Base-by-base conservation (phyloP, 2,113 vertebrate species). In the Trogon surrucura region DNA sequence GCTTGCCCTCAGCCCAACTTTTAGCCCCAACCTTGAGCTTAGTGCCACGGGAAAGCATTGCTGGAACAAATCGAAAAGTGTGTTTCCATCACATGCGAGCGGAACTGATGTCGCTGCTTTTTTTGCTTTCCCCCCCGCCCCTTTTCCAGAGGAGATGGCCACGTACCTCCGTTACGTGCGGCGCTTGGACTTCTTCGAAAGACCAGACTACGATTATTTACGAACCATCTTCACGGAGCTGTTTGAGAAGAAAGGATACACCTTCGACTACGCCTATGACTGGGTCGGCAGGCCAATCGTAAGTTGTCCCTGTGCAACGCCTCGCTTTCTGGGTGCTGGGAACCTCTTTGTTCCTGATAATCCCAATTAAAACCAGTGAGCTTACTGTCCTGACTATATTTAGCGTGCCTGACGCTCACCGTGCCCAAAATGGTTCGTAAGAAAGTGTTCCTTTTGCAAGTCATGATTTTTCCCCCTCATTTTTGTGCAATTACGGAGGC, bases 271-370 rank as follows among this genome's bases (percentile, higher is more conserved):
- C 26, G 99, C 98, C 51, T 99, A 99, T 21, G 99, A 99, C 97
- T 99, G 99, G 99, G 98, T 99, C 8, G 99, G 99, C 98, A 99
- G 99, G 94, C 99, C 99, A 97, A 99, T 99, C 88, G 99, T 99
- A 97, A 99, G 99, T 99, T 66, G 12, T 21, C 83, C 72, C 47
- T 85, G 60, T 32, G 64, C 25, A 38, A 2, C 13, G 25, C 71
- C 64, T 73, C 85, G 17, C 57, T 45, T 85, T 58, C 44, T 54
- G 22, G 23, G 19, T 29, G 70, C n/a, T 85, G 45, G 41, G 41
- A 41, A 41, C 41, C 41, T 41, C 41, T 41, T 44, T 58, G 48
- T 71, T 77, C 48, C 15, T 3, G 26, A 4, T 38, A 62, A 87
- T 73, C 64, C 25, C 13, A 73, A 8, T 92, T 47, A 77, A 64